These are phyloP conservation scores for Mycalesis mineus DNA, from an alignment of 2,888 invertebrate genomes.

Conservation along the genomic window DNA sequence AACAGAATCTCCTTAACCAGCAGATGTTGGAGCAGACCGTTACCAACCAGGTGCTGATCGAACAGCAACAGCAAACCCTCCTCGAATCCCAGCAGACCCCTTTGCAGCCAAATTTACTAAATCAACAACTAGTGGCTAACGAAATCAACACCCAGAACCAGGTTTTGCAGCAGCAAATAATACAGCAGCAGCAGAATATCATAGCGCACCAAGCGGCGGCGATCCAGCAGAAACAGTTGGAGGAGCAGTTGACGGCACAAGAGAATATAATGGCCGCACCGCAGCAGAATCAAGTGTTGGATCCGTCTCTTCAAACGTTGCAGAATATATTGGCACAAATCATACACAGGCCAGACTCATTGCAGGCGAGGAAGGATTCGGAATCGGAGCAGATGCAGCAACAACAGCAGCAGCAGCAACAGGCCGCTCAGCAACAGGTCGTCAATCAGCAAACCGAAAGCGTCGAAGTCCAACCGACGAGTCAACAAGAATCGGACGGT, in stretches of 20 bases:
- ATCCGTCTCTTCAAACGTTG: conserved; percentile 73
- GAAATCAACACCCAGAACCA: conserved; percentile 69
- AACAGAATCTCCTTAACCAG: conserved; percentile 69
- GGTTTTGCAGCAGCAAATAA: conserved; percentile 75
- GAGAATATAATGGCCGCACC: conserved; percentile 57
- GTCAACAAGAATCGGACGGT: conserved; percentile 47
- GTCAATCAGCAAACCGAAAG: conserved; percentile 36
- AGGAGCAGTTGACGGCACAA: conserved; percentile 59
- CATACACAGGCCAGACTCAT: conserved; percentile 64
- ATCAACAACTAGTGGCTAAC: conserved; percentile 56
- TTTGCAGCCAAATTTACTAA: conserved; percentile 51
- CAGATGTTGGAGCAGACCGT: conserved; percentile 65
- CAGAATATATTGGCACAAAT: conserved; percentile 69
- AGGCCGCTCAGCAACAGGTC: conserved; percentile 38
- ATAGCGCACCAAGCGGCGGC: conserved; percentile 69
- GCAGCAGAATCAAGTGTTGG: conserved; percentile 64
- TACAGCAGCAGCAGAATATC: conserved; percentile 69
- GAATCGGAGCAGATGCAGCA: conserved; percentile 56
- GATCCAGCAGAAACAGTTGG: conserved; percentile 69
- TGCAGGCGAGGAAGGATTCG: conserved; percentile 63
- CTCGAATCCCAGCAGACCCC: conserved; percentile 55
- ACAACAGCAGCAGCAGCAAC: conserved; percentile 37
- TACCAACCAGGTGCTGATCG: conserved; percentile 55
- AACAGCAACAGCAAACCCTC: conserved; percentile 57
- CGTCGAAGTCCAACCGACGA: conserved; percentile 39